Base-by-base conservation (phyloP, 2,797 vertebrate species). In the Leptodactylus fallax region DNA sequence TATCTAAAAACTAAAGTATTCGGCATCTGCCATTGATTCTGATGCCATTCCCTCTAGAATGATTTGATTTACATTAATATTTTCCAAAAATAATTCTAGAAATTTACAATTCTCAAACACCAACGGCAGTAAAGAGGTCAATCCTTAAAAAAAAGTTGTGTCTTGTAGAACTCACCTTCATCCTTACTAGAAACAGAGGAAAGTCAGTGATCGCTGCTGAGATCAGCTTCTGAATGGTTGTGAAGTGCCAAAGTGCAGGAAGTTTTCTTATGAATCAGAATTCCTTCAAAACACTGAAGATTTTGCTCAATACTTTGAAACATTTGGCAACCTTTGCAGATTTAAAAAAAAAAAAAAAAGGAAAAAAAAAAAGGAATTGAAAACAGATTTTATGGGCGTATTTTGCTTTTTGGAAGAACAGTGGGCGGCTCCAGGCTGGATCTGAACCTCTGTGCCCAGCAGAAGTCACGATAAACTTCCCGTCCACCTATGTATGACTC, bases 351-450 rank as follows among this genome's bases (percentile, higher is more conserved):
- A 95, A 96, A 90, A 58, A 58, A 93, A 94, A 95, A 95, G 90
- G 92, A 36, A 95, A 96, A 90, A 58, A 58, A 93, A 94, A 95
- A 95, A 90, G 92, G 94, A 96, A 96, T 95, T 95, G 92, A 93
- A 95, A 96, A 92, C 95, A 95, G 92, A 88, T 93, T 94, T 93
- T 72, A 69, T 93, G 92, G 93, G 94, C 92, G 93, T 95, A 94
- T 90, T 93, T 91, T 90, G 93, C 92, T 90, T 88, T 77, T 92
- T 87, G 91, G 92, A 90, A 74, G 93, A 94, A 90, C 92, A 92
- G 90, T 87, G 92, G 91, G 91, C 92, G 92, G 93, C 87, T 93
- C 90, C 87, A 83, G 90, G 90, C 90, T 89, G 87, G 91, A 92
- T 91, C 93, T 91, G 88, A 91, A 90, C 87, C 69, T 92, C 92